Evolutionary conservation across 2,888 invertebrate genomes (phyloP).

Genomic region (Ectemnius cavifrons): DNA sequence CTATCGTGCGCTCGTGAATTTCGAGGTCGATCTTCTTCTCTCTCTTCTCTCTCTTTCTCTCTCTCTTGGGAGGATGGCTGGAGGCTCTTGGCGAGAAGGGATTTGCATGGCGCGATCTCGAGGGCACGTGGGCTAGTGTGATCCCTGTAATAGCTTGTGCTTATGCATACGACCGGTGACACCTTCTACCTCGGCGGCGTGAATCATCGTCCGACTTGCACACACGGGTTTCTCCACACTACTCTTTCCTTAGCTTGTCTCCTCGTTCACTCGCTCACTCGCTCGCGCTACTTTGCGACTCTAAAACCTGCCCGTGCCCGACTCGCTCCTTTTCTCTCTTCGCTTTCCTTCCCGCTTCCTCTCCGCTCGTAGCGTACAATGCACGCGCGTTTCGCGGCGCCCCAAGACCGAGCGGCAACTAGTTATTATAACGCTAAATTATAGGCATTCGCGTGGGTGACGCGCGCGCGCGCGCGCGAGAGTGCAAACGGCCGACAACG

Average conservation of each 20-base stretch:
- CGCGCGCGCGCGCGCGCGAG: slow-evolving; percentile 20
- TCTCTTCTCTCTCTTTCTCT: too few species aligned
- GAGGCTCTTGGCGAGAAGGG: slow-evolving; percentile 28
- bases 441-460: slow-evolving; percentile 60
- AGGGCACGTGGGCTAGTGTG: slow-evolving; percentile 58
- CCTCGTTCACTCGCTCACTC: slow-evolving; percentile 23
- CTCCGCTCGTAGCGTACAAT: slow-evolving; percentile 48
- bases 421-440: slow-evolving; percentile 67
- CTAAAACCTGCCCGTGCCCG: slow-evolving; percentile 21
- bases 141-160: slow-evolving; percentile 67
- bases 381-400: slow-evolving; percentile 45
- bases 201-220: slow-evolving; percentile 68
- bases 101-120: slow-evolving; percentile 57
- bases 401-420: slow-evolving; percentile 48
- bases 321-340: slow-evolving; percentile 26
- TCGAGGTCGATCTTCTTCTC: slow-evolving; percentile 33
- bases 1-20: slow-evolving; percentile 10
- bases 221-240: slow-evolving; percentile 54
- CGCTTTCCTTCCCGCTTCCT: neutral
- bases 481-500: slow-evolving; percentile 41
- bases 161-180: slow-evolving; percentile 74
- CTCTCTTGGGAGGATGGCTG: slow-evolving; percentile 3
- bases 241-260: slow-evolving; percentile 3
- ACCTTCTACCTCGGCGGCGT: slow-evolving; percentile 70
- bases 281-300: slow-evolving; percentile 12